Percentiles rank a stretch among this genome's conserved stretches.
phyloP scores from a whole-genome alignment of 2,797 vertebrate species.

The Capromys pilorides region DNA sequence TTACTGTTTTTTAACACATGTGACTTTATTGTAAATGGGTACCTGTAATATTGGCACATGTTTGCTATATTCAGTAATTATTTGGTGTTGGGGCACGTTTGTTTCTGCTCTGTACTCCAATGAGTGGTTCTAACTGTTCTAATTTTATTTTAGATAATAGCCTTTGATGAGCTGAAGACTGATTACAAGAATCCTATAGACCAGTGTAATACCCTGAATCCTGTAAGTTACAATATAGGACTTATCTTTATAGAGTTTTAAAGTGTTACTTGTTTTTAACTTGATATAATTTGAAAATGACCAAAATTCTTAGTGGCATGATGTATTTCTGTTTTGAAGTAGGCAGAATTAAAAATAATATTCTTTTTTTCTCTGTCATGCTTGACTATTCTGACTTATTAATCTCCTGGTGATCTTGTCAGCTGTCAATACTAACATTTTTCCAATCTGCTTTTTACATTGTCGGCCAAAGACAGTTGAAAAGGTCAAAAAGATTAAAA shows the following conservation, averaged over 20 bases:
- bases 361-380: constrained; percentile 87
- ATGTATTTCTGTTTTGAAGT: constrained; percentile 61
- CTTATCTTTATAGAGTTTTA: constrained; percentile 60
- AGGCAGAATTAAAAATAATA: constrained; percentile 74
- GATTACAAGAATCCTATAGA: constrained; percentile 99
- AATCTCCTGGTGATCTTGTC: constrained; percentile 92
- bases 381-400: constrained; percentile 91
- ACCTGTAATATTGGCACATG: neutral
- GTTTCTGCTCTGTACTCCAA: constrained; percentile 48
- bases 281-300: constrained; percentile 64
- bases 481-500: constrained; percentile 99
- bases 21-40: constrained; percentile 31
- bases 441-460: constrained; percentile 94
- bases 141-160: constrained; percentile 93
- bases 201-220: constrained; percentile 99
- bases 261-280: constrained; percentile 60
- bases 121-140: constrained; percentile 58
- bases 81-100: constrained; percentile 17
- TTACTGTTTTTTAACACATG: constrained; percentile 8
- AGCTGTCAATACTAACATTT: constrained; percentile 95
- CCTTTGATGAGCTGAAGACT: constrained; percentile 99
- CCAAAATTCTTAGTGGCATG: constrained; percentile 66
- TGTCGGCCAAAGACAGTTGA: constrained; percentile 99
- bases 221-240: constrained; percentile 89
- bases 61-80: constrained; percentile 36